A percentile compares a stretch with the other conserved stretches of the same genome.
Evolutionary conservation across 2,113 vertebrate genomes (phyloP).

Genomic region (Cyphomyrus plagiostoma): DNA sequence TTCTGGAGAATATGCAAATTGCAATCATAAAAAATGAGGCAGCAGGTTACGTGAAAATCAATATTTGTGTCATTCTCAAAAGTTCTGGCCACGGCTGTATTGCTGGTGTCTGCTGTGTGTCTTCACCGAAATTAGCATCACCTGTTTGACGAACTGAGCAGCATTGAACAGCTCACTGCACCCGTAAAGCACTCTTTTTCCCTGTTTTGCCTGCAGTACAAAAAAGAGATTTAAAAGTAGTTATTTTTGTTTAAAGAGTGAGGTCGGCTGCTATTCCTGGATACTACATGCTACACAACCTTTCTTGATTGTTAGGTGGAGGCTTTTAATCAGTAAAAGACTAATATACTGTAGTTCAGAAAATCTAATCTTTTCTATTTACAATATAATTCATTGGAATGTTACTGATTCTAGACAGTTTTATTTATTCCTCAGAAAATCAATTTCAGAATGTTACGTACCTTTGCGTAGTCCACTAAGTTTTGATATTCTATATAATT

Average conservation of each 20-base stretch:
- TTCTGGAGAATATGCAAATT: no score
- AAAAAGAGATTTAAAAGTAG: background rate
- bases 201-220: conserved; percentile 73
- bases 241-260: background rate
- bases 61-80: no score
- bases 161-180: conserved; percentile 97
- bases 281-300: background rate
- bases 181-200: conserved; percentile 87
- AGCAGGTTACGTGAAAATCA: no score
- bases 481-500: conserved; percentile 99
- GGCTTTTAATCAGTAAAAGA: background rate
- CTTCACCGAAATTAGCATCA: conserved; percentile 36
- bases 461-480: conserved; percentile 92
- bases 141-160: conserved; percentile 93
- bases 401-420: background rate
- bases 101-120: background rate
- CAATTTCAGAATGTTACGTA: conserved; percentile 37
- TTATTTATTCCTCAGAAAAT: background rate
- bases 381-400: background rate
- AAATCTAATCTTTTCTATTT: background rate
- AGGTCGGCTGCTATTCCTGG: background rate
- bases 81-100: no score
- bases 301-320: background rate
- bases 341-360: background rate
- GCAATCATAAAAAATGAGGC: no score